Base-by-base conservation (phyloP, 2,113 vertebrate species). In the Callopanchax toddi region DNA sequence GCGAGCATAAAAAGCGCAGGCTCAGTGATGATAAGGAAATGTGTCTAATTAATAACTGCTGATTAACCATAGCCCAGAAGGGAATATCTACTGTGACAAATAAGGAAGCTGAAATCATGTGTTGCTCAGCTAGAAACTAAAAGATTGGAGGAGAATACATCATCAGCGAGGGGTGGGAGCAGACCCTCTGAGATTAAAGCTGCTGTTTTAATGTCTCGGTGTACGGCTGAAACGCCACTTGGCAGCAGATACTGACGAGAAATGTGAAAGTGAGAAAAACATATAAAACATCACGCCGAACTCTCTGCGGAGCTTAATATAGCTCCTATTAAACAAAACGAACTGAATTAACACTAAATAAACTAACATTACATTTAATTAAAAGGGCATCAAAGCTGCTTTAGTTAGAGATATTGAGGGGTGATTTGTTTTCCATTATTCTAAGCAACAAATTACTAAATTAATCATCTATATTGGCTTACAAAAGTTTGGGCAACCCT, bases 11-110 rank as follows among this genome's bases (percentile, higher is more conserved):
- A 83, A 77, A 74, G 72, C 62, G 67, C 44, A 64, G 37, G 72
- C 79, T 71, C 32, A 11, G 51, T 63, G 74, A 70, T 22, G 71
- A 86, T 76, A 77, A 77, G 63, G 70, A 52, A 79, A 78, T 53
- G 67, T 20, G 42, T 55, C 71, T 83, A 78, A 84, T 81, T 84
- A 84, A 84, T 79, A 86, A 81, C 66, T 58, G 22, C 61, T 75
- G 68, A 84, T 87, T 81, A 84, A 69, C 68, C 54, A 59, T 26
- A 69, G 60, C 63, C 56, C 46, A 50, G 67, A 69, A 83, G 58
- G n/a, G 54, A 81, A 32, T 51, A 50, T 72, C 63, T 37, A 78
- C 63, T 50, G 78, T 66, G 62, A 59, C 22, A 49, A 40, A 73
- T 63, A 63, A 65, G 48, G 60, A 20, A 34, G 36, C 54, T 66